Evolutionary conservation across 2,888 invertebrate species (phyloP).

Genomic region (Tanytarsus gracilentus): DNA sequence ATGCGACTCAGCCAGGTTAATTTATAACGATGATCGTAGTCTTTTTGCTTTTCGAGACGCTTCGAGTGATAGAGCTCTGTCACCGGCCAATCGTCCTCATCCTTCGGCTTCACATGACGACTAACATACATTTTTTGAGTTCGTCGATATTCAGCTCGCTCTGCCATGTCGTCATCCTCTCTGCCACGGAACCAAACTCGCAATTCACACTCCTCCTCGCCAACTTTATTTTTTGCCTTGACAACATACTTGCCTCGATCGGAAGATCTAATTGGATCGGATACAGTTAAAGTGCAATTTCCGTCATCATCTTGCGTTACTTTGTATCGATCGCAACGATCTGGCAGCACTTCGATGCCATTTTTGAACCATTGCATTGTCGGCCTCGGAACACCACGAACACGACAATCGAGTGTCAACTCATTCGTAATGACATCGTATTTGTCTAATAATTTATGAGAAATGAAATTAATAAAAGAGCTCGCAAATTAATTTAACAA

Average conservation of each 20-base stretch:
- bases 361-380: conserved; percentile 68
- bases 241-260: conserved; percentile 62
- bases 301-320: conserved; percentile 13
- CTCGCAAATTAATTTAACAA: neutral
- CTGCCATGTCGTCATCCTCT: neutral
- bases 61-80: conserved; percentile 22
- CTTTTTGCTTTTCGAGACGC: conserved; percentile 14
- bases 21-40: conserved; percentile 24
- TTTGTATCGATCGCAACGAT: neutral
- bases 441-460: conserved; percentile 47
- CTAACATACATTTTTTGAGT: conserved; percentile 22
- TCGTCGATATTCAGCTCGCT: conserved; percentile 20
- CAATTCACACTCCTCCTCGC: conserved; percentile 44
- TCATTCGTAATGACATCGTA: conserved; percentile 63
- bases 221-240: conserved; percentile 57
- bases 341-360: conserved; percentile 41
- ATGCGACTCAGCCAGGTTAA: conserved; percentile 13
- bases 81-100: conserved; percentile 20
- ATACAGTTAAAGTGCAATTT: neutral
- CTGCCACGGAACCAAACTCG: conserved; percentile 17
- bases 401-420: conserved; percentile 67
- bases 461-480: neutral
- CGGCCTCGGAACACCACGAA: conserved; percentile 65
- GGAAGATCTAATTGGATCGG: conserved; percentile 10
- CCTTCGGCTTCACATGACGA: conserved; percentile 19